These are phyloP conservation scores for Nomada fucata DNA, from an alignment of 2,888 invertebrate species.

Conservation along the genomic window DNA sequence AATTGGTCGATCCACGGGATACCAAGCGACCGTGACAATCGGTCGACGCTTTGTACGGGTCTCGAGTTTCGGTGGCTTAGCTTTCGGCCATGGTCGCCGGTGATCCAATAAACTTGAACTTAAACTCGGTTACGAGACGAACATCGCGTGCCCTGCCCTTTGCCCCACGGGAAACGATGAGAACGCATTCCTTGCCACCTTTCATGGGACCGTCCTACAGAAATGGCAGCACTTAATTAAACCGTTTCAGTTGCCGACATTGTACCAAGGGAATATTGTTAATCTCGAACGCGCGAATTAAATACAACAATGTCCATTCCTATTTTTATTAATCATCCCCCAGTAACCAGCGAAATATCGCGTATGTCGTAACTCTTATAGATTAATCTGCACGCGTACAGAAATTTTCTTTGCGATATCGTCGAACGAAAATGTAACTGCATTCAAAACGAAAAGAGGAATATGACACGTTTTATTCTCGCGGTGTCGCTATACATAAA, in stretches of 20 bases:
- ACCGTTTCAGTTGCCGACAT: not conserved
- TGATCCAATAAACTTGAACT: slow-evolving; percentile 65
- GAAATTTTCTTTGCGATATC: not conserved
- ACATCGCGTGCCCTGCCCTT: slow-evolving; percentile 13
- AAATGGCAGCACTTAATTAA: slow-evolving; percentile 3
- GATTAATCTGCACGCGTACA: not conserved
- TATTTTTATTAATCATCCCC: too few species aligned
- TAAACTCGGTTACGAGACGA: slow-evolving; percentile 58
- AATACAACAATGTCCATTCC: too few species aligned
- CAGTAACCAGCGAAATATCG: too few species aligned
- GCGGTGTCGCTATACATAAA: not conserved
- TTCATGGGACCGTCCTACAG: not conserved
- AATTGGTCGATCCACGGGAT: not conserved
- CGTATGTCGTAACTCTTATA: not conserved
- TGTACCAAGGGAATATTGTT: not conserved
- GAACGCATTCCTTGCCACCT: slow-evolving; percentile 12
- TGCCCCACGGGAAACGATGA: not conserved
- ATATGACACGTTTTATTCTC: slow-evolving; percentile 2
- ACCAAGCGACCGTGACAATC: slow-evolving; percentile 10
- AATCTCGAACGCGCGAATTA: too few species aligned
- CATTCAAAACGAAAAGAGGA: not conserved
- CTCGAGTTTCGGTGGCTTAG: slow-evolving; percentile 51
- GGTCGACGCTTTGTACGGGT: slow-evolving; percentile 18
- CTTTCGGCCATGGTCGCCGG: slow-evolving; percentile 39
- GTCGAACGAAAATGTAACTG: not conserved